phyloP scores from a whole-genome alignment of 2,888 invertebrate species.

The Drosophila anomalata region DNA sequence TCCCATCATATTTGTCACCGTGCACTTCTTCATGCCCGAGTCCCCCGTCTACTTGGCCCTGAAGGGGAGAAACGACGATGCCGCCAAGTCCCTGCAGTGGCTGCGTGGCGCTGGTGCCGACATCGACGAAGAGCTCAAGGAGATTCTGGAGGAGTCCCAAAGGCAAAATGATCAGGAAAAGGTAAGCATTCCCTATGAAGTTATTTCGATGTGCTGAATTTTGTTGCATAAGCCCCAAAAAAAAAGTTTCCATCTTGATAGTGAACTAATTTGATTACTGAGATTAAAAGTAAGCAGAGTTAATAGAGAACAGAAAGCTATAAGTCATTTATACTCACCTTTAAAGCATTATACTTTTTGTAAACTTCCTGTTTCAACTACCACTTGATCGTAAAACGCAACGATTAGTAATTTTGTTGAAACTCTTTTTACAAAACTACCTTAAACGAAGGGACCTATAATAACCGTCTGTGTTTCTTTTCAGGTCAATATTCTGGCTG shows the following conservation, averaged over 20 bases:
- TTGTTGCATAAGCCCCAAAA: no score
- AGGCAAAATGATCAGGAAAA: constrained; percentile 78
- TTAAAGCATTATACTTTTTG: neutral
- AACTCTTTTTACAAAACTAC: no score
- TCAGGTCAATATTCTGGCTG: constrained; percentile 84
- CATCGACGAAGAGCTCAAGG: constrained; percentile 85
- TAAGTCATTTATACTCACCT: no score
- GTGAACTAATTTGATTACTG: no score
- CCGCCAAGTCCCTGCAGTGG: constrained; percentile 87
- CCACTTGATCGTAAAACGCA: neutral
- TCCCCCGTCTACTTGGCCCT: constrained; percentile 88
- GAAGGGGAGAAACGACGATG: constrained; percentile 87
- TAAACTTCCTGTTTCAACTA: neutral
- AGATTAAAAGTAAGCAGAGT: no score
- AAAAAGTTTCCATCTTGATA: no score
- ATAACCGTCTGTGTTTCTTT: neutral
- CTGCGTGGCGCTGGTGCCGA: constrained; percentile 90
- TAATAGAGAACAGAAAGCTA: no score
- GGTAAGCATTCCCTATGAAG: neutral
- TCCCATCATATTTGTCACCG: constrained; percentile 87
- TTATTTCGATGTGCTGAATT: neutral
- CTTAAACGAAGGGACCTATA: no score
- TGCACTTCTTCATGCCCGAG: constrained; percentile 93
- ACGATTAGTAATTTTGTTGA: no score
- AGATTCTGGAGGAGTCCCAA: constrained; percentile 76